These are phyloP conservation scores for Acanthisitta chloris DNA, from an alignment of 2,113 vertebrate genomes.

Conservation along the genomic window DNA sequence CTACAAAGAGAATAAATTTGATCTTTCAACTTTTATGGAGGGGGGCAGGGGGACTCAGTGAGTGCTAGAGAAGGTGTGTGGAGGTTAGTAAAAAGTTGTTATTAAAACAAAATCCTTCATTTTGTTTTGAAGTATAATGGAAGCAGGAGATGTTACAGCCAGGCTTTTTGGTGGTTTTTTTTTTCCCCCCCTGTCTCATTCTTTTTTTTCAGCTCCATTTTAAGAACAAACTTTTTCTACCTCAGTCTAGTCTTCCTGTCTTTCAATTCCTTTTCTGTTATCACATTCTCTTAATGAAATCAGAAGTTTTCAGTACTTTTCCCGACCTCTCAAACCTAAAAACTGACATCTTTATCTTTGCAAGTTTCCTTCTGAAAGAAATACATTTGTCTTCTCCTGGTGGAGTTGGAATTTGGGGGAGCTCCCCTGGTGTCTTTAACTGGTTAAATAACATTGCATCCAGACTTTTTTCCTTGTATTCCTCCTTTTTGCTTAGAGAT, in stretches of 20 bases:
- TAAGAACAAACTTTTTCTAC: not conserved
- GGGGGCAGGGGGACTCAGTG: conserved; percentile 51
- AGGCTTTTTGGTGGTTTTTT: not conserved
- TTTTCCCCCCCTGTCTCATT: too few relatives aligned
- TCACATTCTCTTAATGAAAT: not conserved
- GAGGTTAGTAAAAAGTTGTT: conserved; percentile 64
- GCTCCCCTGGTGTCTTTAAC: not conserved
- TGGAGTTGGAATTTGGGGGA: not conserved
- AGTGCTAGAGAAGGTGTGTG: conserved; percentile 48
- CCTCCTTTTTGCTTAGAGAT: not conserved
- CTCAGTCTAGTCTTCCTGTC: not conserved
- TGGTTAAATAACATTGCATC: not conserved
- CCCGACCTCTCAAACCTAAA: not conserved
- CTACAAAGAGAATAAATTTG: conserved; percentile 82
- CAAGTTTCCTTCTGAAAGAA: not conserved
- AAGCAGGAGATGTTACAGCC: conserved; percentile 23
- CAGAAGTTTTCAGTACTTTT: not conserved
- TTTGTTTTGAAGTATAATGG: conserved; percentile 64
- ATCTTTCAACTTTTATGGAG: conserved; percentile 70
- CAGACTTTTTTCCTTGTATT: not conserved
- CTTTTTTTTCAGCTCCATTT: not conserved
- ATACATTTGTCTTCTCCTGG: not conserved
- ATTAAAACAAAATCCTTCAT: conserved; percentile 72
- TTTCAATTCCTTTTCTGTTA: not conserved
- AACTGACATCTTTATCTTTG: not conserved